Conservation (phyloP, 2,888 invertebrate species). For the Monopis laevigella region DNA sequence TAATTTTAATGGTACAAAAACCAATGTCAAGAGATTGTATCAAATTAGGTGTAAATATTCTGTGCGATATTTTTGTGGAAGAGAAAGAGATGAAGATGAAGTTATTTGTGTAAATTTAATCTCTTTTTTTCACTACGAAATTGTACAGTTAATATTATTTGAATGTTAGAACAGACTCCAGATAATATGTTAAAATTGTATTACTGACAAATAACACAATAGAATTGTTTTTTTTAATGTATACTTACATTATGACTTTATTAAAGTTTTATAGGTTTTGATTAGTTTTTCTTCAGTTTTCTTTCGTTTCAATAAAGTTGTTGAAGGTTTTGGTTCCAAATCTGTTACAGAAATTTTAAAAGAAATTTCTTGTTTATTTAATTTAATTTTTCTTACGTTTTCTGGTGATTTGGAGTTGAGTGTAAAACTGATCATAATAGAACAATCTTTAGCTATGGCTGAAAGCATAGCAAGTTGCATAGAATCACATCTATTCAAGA, state of each 20-base stretch:
- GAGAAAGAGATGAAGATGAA: too few relatives aligned
- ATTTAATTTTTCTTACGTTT: constrained; percentile 33
- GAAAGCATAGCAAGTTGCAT: constrained; percentile 58
- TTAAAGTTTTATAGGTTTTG: constrained; percentile 30
- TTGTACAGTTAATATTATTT: too few relatives aligned
- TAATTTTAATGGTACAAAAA: too few relatives aligned
- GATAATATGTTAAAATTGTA: too few relatives aligned
- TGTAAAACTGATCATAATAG: constrained; percentile 70
- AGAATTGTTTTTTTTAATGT: too few relatives aligned
- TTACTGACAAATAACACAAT: too few relatives aligned
- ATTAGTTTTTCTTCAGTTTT: constrained; percentile 35
- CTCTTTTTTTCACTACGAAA: too few relatives aligned
- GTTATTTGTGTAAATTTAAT: too few relatives aligned
- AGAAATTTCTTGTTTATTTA: constrained; percentile 37
- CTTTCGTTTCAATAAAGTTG: constrained; percentile 37
- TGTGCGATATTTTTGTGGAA: too few relatives aligned
- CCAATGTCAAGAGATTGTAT: too few relatives aligned
- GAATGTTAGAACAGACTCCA: too few relatives aligned
- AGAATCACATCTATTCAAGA: constrained; percentile 26
- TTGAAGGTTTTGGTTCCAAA: constrained; percentile 71
- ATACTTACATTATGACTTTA: constrained; percentile 30
- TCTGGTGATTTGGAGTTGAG: constrained; percentile 24
- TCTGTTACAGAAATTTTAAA: constrained; percentile 71
- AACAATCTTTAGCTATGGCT: constrained; percentile 76
- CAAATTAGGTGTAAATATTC: too few relatives aligned